Percentiles rank a stretch among this genome's conserved stretches.
Evolutionary conservation across 2,888 invertebrate species (phyloP).

Genomic region (Tryphoninae sp.): DNA sequence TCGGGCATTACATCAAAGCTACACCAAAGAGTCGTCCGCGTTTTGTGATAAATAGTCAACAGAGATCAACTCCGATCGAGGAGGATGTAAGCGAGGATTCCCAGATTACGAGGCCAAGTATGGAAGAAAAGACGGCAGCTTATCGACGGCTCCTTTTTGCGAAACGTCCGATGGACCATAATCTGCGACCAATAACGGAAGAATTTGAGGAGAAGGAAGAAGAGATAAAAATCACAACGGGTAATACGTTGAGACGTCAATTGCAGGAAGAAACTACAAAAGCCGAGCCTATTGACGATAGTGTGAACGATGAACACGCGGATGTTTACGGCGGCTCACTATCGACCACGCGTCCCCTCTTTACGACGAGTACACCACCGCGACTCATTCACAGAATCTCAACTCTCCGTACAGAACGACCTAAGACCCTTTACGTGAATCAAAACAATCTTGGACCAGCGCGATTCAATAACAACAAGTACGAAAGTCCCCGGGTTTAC

Average conservation of each 20-base stretch:
- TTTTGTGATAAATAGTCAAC: constrained; percentile 77
- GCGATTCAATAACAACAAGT: constrained; percentile 74
- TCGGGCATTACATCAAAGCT: constrained; percentile 74
- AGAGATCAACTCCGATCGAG: constrained; percentile 72
- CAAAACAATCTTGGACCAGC: constrained; percentile 73
- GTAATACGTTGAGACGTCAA: constrained; percentile 86
- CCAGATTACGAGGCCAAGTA: constrained; percentile 76
- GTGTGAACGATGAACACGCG: constrained; percentile 85
- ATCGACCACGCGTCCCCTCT: constrained; percentile 86
- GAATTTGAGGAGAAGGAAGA: constrained; percentile 80
- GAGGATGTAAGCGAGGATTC: constrained; percentile 72
- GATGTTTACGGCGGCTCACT: constrained; percentile 86
- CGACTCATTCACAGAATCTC: constrained; percentile 81
- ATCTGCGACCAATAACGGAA: constrained; percentile 78
- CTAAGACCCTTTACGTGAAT: constrained; percentile 71
- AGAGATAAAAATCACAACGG: constrained; percentile 79
- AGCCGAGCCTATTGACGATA: constrained; percentile 83
- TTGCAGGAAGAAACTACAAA: constrained; percentile 83
- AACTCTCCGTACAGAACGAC: constrained; percentile 71
- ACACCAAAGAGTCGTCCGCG: constrained; percentile 74
- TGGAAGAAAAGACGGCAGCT: constrained; percentile 71
- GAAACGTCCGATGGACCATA: constrained; percentile 77
- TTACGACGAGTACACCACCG: constrained; percentile 86
- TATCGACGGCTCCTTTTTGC: constrained; percentile 75
- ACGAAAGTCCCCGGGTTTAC: constrained; percentile 70